Evolutionary conservation across 2,888 invertebrate genomes (phyloP).

Genomic region (Nemotelus pantherinus): DNA sequence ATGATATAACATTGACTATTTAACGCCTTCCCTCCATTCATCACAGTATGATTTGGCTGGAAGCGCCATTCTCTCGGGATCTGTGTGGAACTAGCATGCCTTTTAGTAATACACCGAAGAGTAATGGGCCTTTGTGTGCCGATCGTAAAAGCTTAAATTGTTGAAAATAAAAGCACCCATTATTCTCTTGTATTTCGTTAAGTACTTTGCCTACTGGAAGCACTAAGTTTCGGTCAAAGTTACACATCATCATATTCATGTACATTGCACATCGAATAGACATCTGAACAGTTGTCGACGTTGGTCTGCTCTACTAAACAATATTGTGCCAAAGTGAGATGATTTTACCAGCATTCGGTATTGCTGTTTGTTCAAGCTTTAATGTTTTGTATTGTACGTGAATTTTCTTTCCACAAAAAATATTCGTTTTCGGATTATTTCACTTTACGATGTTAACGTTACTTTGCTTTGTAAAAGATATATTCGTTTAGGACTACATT

Average conservation of each 20-base stretch:
- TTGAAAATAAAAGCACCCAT: constrained; percentile 38
- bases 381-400: constrained; percentile 11
- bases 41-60: not conserved
- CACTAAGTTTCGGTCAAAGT: constrained; percentile 13
- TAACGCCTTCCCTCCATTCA: constrained; percentile 10
- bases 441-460: not conserved
- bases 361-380: not conserved
- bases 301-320: not conserved
- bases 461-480: not conserved
- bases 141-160: constrained; percentile 39
- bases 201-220: constrained; percentile 31
- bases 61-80: constrained; percentile 5
- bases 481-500: not conserved
- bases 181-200: constrained; percentile 37
- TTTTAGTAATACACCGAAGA: constrained; percentile 14
- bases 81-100: not conserved
- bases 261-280: not conserved
- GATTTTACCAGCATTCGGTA: not conserved
- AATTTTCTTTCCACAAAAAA: constrained; percentile 2
- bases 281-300: not conserved
- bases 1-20: constrained; percentile 2
- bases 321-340: not conserved
- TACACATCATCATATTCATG: not conserved
- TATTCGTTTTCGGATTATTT: constrained; percentile 15
- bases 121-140: constrained; percentile 34